Base-by-base conservation (phyloP, 2,797 vertebrate genomes). In the Scleropages formosus region DNA sequence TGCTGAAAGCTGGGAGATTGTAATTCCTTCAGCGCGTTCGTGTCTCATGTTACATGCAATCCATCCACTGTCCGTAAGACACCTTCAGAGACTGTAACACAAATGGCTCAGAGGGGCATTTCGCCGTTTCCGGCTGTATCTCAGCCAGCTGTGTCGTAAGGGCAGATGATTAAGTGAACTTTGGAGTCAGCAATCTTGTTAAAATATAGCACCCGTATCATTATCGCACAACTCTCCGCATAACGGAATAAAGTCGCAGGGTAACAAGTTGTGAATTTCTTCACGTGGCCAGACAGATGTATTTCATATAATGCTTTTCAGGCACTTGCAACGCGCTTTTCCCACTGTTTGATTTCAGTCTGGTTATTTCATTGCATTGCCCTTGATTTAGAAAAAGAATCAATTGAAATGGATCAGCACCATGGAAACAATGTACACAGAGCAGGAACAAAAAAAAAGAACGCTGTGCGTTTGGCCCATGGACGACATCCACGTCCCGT, bases 351-450 rank as follows among this genome's bases (percentile, higher is more conserved):
- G 22, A 24, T 53, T 71, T 60, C 56, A 46, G 58, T 46, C 71
- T 72, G 71, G 27, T 46, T 61, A 13, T 72, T 72, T 31, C 27
- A 39, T 72, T 46, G 59, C 56, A 46, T 75, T 61, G 58, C 58
- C 58, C 59, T 75, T 60, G 62, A 67, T 75, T 75, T 31, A 44
- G 62, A 74, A 68, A 75, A 75, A 60, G 56, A 60, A 58, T 60
- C 31, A 44, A 59, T 56, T 58, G 64, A 75, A 75, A 59, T 59
- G 51, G 64, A 75, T 39, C 12, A 67, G 27, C 59, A 59, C 75
- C 68, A 71, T 76, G 26, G 75, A 76, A 76, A 76, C 68, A 20
- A 16, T 47, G n/a, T 63, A 76, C 67, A 76, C 67, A 76, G 20
- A 47, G 39, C 58, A 16, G 44, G 75, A 56, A 68, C 73, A 22